Evolutionary conservation across 2,113 vertebrate species (phyloP).

Genomic region (Pristiophorus japonicus): DNA sequence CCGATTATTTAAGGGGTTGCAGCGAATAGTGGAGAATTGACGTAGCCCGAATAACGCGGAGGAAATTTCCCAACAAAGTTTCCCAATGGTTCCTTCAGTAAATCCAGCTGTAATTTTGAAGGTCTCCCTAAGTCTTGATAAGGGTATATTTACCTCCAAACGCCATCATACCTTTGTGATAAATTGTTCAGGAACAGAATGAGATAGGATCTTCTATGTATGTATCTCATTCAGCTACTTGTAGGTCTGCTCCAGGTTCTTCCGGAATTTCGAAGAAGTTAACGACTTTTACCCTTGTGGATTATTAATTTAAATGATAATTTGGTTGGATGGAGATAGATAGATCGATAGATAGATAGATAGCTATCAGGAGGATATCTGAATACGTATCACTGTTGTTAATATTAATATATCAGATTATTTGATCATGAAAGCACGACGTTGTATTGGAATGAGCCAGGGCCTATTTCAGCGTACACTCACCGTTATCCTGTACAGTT

Average conservation of each 20-base stretch:
- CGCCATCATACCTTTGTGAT: not conserved
- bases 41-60: not conserved
- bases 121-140: too few relatives aligned
- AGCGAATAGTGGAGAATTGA: not conserved
- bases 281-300: not conserved
- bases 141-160: not conserved
- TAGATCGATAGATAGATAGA: conserved; percentile 12
- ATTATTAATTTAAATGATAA: not conserved
- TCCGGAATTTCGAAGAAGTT: not conserved
- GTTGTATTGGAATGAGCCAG: not conserved
- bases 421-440: not conserved
- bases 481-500: not conserved
- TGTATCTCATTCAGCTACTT: not conserved
- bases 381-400: not conserved
- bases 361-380: not conserved
- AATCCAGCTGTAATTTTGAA: not conserved
- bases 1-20: not conserved
- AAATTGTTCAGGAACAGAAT: not conserved
- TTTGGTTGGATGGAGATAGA: not conserved
- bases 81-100: not conserved
- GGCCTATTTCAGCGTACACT: not conserved
- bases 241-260: too few relatives aligned
- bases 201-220: not conserved
- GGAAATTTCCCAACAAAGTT: not conserved
- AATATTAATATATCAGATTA: not conserved